A percentile compares a stretch with the other conserved stretches of the same genome.
phyloP scores from a whole-genome alignment of 1,140 invertebrate genomes.

The Pseudomyrmex cubaensis region DNA sequence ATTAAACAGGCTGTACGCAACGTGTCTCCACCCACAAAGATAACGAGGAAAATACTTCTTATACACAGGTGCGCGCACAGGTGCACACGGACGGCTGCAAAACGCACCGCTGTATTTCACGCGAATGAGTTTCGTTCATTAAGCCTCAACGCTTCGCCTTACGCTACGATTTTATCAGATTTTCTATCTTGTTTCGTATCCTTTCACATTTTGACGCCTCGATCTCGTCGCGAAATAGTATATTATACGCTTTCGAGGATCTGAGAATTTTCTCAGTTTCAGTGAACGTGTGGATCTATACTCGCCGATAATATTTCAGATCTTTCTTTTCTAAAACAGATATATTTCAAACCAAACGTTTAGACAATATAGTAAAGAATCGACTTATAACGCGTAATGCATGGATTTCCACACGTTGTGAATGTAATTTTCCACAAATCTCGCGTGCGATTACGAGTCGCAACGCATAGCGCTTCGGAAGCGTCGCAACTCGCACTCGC shows the following conservation, averaged over 20 bases:
- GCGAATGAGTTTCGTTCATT: constrained; percentile 77
- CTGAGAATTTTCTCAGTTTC: too few relatives aligned
- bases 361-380: not conserved
- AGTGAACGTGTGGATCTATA: too few relatives aligned
- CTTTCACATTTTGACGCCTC: constrained; percentile 53
- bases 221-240: not conserved
- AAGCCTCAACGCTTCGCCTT: constrained; percentile 62
- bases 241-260: constrained; percentile 11
- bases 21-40: constrained; percentile 55
- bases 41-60: constrained; percentile 31
- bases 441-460: constrained; percentile 49
- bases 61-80: constrained; percentile 37
- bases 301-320: too few relatives aligned
- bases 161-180: constrained; percentile 76
- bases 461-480: constrained; percentile 41
- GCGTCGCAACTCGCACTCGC: constrained; percentile 50
- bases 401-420: not conserved
- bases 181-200: constrained; percentile 68
- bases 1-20: constrained; percentile 72
- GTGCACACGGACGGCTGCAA: constrained; percentile 14
- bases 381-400: not conserved
- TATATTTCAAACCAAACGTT: too few relatives aligned
- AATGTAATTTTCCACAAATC: constrained; percentile 29
- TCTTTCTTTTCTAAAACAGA: too few relatives aligned
- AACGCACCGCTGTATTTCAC: constrained; percentile 37